Conservation (phyloP, 2,888 invertebrate genomes). For the Caenorhabditis sinica region DNA sequence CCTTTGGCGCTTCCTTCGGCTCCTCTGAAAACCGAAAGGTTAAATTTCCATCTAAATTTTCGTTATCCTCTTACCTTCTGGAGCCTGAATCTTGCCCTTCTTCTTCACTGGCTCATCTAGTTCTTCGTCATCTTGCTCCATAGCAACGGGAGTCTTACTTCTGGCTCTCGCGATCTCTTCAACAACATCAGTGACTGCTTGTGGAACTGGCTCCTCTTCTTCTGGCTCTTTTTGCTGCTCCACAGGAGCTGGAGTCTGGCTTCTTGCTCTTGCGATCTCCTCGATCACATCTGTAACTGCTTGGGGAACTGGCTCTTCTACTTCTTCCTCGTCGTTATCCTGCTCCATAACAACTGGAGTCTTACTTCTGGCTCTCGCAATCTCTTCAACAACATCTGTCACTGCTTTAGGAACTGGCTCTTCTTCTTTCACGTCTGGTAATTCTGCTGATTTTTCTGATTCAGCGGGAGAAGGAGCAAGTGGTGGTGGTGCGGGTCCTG, state of each 20-base stretch:
- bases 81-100: neutral
- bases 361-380: constrained; percentile 10
- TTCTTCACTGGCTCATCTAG: neutral
- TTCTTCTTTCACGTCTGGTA: neutral
- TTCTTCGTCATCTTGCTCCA: neutral
- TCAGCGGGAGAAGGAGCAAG: neutral
- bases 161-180: neutral
- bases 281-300: constrained; percentile 38
- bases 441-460: neutral
- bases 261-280: neutral
- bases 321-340: neutral
- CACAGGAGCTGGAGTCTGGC: constrained; percentile 6
- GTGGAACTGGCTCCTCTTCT: constrained; percentile 18
- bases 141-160: constrained; percentile 23
- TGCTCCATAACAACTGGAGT: neutral
- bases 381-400: constrained; percentile 26
- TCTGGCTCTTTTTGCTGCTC: too few species aligned
- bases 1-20: too few species aligned
- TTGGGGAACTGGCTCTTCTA: constrained; percentile 33
- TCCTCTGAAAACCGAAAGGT: too few species aligned
- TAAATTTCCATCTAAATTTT: too few species aligned
- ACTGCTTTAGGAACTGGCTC: constrained; percentile 39
- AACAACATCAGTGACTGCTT: constrained; percentile 35
- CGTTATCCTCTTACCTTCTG: too few species aligned
- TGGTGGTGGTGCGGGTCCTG: constrained; percentile 16